Evolutionary conservation across 2,113 vertebrate species (phyloP), one percentile per base, ranked within the genome.

Genomic region (Nansenia antarctica): DNA sequence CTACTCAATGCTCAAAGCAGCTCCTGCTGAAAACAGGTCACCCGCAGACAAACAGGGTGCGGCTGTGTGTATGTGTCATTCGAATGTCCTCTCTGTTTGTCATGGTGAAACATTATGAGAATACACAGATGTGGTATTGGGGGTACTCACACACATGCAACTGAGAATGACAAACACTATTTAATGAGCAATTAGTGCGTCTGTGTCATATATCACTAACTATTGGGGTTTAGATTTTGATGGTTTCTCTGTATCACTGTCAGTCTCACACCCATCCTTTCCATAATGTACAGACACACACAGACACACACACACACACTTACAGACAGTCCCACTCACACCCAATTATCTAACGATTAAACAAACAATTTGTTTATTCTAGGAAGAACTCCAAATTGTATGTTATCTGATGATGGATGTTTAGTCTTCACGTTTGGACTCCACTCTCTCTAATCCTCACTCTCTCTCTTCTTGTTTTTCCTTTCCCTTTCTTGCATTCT

Each of bases 21-120:
- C 83, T 85, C 83, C 73, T 65, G 62, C 54, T 65, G 79, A 80
- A 68, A 86, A 83, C 85, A 87, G 84, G 87, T 88, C 85, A 80
- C 68, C 67, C 79, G 74, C 84, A 87, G 83, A 87, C 84, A 77
- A 82, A 86, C 79, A 79, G 87, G 87, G 87, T 81, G 86, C n/a
- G 86, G 80, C 79, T 32, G 20, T 45, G 58, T 77, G 68, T 82
- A 70, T 77, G 76, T 85, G 62, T 82, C 12, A 79, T 85, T 82
- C 76, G 71, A 47, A 69, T 68, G 79, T 84, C 60, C 59, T n/a
- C 45, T 76, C 52, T 71, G 67, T 66, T 66, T 34, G 54, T 79
- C 71, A 63, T 70, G 49, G 79, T 69, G 42, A 67, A 73, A 60
- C 59, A 63, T 70, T 45, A 77, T 69, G 42, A 67, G 72, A 60